phyloP scores from a whole-genome alignment of 2,888 invertebrate genomes.

The Panorpa germanica region DNA sequence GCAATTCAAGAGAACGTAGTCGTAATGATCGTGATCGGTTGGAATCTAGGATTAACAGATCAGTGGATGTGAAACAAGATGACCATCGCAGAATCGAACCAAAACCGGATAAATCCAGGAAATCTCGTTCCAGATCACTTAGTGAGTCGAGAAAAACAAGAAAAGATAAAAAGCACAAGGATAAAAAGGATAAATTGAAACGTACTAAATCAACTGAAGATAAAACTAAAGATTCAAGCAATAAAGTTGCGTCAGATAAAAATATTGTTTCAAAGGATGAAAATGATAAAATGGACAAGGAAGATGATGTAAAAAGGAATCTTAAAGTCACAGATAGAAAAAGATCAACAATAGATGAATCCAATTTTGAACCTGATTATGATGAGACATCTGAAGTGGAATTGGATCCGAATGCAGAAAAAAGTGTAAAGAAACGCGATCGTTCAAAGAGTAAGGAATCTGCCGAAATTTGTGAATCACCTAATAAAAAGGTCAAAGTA shows the following conservation, averaged over 20 bases:
- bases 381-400: conserved; percentile 41
- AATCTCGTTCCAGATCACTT: conserved; percentile 9
- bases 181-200: conserved; percentile 19
- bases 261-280: conserved; percentile 12
- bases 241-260: conserved; percentile 14
- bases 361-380: conserved; percentile 57
- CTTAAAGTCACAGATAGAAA: conserved; percentile 32
- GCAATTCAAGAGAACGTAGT: too few relatives aligned
- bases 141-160: conserved; percentile 14
- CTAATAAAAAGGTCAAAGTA: conserved; percentile 15
- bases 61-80: too few relatives aligned
- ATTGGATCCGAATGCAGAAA: conserved; percentile 37
- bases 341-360: conserved; percentile 49
- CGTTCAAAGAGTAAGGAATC: conserved; percentile 16
- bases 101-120: too few relatives aligned
- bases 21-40: conserved; percentile 6
- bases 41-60: too few relatives aligned
- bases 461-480: too few relatives aligned
- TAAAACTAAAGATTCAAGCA: conserved; percentile 14
- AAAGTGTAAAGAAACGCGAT: conserved; percentile 16
- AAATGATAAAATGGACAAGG: conserved; percentile 16
- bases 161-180: conserved; percentile 21
- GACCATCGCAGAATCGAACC: too few relatives aligned
- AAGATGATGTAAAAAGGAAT: conserved; percentile 20
- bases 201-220: conserved; percentile 13